phyloP scores from a whole-genome alignment of 2,113 vertebrate genomes.

The Excalfactoria chinensis region DNA sequence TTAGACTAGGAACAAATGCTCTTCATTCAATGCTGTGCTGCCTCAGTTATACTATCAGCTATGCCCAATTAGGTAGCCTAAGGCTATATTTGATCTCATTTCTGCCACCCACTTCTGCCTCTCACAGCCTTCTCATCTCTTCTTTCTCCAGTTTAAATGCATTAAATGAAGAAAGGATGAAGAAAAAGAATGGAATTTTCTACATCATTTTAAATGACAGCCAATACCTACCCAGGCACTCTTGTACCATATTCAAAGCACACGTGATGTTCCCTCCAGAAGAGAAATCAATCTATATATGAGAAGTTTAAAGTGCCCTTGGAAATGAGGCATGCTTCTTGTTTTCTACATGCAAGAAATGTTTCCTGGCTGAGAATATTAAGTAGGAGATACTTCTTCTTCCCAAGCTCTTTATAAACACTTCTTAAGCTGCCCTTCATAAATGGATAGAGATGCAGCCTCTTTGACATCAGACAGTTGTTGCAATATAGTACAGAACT shows the following conservation, averaged over 20 bases:
- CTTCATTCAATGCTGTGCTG: not conserved
- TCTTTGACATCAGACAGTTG: not conserved
- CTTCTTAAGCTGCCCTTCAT: not conserved
- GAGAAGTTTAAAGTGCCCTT: not conserved
- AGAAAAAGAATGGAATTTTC: not conserved
- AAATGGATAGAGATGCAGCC: not conserved
- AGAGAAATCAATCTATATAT: not conserved
- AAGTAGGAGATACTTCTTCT: not conserved
- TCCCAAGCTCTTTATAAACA: not conserved
- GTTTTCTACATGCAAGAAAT: not conserved
- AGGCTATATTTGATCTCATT: not conserved
- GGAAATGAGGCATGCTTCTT: not conserved
- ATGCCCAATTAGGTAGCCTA: not conserved
- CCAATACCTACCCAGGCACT: not conserved
- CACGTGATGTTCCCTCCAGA: not conserved
- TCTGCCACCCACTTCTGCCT: not conserved
- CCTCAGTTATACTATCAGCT: not conserved
- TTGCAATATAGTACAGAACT: not conserved
- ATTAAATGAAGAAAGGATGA: not conserved
- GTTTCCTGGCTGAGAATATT: not conserved
- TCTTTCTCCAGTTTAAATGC: not conserved
- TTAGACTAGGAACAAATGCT: not conserved
- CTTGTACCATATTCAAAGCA: not conserved
- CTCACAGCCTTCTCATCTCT: not conserved
- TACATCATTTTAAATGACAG: not conserved